phyloP scores from a whole-genome alignment of 2,888 invertebrate genomes.

The Ceramica pisi region DNA sequence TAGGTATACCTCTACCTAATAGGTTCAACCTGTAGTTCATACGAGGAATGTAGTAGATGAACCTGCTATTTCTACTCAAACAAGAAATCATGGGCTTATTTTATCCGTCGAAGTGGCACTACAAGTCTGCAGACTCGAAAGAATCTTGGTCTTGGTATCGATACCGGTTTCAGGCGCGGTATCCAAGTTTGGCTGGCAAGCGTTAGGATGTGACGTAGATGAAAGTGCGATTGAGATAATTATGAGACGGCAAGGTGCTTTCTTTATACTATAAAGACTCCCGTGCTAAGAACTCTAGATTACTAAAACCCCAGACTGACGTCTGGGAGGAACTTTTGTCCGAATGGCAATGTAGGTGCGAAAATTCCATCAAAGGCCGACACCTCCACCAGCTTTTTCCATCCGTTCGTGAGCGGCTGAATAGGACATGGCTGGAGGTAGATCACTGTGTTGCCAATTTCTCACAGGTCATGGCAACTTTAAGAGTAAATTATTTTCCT shows the following conservation, averaged over 20 bases:
- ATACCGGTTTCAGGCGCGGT: conserved; percentile 48
- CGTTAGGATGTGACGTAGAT: conserved; percentile 41
- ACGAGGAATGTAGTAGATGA: conserved; percentile 28
- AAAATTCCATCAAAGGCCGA: no score
- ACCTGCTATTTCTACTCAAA: conserved; percentile 36
- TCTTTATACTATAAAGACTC: not conserved
- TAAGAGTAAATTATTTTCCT: no score
- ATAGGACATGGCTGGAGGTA: no score
- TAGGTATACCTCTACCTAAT: not conserved
- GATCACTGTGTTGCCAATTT: no score
- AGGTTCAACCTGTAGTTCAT: not conserved
- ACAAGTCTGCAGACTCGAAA: conserved; percentile 37
- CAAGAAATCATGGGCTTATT: conserved; percentile 39
- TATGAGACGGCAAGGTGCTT: conserved; percentile 40
- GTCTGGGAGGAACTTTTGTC: no score
- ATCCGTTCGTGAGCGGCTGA: no score
- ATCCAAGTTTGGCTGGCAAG: conserved; percentile 10
- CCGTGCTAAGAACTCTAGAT: no score
- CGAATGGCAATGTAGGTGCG: no score
- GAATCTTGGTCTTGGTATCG: conserved; percentile 44
- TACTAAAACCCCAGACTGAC: no score
- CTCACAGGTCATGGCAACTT: no score
- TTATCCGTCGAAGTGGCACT: conserved; percentile 26
- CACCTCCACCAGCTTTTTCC: no score
- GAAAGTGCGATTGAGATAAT: conserved; percentile 37